Percentiles rank a stretch among this genome's conserved stretches.
Evolutionary conservation across 2,797 vertebrate genomes (phyloP).

Genomic region (Protonibea diacanthus): DNA sequence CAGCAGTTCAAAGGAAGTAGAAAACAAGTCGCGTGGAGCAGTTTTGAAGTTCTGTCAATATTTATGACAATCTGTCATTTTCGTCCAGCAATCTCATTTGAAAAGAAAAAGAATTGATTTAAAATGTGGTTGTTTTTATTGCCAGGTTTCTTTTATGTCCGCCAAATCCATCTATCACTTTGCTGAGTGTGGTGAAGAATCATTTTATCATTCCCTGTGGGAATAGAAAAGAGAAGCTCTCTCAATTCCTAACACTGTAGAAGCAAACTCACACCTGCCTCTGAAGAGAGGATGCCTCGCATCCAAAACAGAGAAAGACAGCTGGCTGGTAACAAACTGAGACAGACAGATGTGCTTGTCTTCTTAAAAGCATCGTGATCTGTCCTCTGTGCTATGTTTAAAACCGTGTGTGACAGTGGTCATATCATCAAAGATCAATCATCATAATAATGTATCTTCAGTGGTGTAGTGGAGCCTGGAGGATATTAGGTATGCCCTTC

Average conservation of each 20-base stretch:
- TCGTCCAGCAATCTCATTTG: conserved; percentile 26
- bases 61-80: conserved; percentile 47
- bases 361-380: conserved; percentile 51
- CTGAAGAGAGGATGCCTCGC: conserved; percentile 11
- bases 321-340: conserved; percentile 35
- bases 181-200: conserved; percentile 12
- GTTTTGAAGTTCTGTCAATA: conserved; percentile 19
- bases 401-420: conserved; percentile 51
- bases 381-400: conserved; percentile 33
- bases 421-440: conserved; percentile 41
- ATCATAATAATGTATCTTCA: conserved; percentile 20
- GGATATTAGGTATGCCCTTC: too few relatives aligned
- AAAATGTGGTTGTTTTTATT: conserved; percentile 26
- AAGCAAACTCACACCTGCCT: conserved; percentile 29
- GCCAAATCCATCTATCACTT: conserved; percentile 1
- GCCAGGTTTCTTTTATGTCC: conserved; percentile 25
- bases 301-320: conserved; percentile 36
- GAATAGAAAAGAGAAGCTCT: conserved; percentile 19
- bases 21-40: not conserved
- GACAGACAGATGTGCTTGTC: conserved; percentile 42
- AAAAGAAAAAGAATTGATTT: conserved; percentile 15
- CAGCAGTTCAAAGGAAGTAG: conserved; percentile 51
- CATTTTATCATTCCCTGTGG: conserved; percentile 22
- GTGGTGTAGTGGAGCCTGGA: not conserved
- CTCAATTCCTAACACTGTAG: conserved; percentile 18